Evolutionary conservation across 2,797 vertebrate genomes (phyloP).

Genomic region (Acipenser oxyrinchus): DNA sequence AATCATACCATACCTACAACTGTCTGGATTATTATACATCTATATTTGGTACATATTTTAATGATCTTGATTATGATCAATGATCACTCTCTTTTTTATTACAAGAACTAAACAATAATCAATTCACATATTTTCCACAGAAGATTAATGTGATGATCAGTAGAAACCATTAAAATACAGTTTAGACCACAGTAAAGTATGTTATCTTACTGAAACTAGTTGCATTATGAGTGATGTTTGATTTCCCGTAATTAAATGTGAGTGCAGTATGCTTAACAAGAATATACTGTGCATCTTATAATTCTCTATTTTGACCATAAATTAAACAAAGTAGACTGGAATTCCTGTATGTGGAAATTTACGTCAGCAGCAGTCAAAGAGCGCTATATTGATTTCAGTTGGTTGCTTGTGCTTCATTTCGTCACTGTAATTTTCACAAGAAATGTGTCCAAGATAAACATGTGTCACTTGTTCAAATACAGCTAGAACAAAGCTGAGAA

Average conservation of each 20-base stretch:
- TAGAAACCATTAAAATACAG: no score
- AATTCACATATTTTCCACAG: no score
- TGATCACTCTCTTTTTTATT: no score
- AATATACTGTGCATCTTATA: constrained; percentile 43
- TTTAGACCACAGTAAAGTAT: no score
- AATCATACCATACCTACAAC: no score
- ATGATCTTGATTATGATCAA: no score
- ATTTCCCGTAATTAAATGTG: constrained; percentile 39
- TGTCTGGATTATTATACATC: no score
- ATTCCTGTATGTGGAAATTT: constrained; percentile 48
- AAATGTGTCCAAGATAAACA: constrained; percentile 49
- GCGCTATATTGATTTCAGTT: constrained; percentile 52
- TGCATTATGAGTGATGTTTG: constrained; percentile 36
- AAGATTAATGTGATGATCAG: no score
- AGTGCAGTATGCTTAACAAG: constrained; percentile 49
- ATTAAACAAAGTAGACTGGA: constrained; percentile 33
- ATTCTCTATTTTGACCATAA: constrained; percentile 41
- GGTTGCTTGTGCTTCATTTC: constrained; percentile 46
- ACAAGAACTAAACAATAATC: no score
- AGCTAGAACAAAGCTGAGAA: constrained; percentile 35
- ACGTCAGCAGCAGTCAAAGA: constrained; percentile 46
- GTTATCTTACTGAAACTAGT: no score
- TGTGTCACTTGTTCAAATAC: constrained; percentile 38
- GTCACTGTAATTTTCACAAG: constrained; percentile 47
- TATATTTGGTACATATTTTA: no score